Evolutionary conservation across 2,888 invertebrate species (phyloP).

Genomic region (Ecliptopera silaceata): DNA sequence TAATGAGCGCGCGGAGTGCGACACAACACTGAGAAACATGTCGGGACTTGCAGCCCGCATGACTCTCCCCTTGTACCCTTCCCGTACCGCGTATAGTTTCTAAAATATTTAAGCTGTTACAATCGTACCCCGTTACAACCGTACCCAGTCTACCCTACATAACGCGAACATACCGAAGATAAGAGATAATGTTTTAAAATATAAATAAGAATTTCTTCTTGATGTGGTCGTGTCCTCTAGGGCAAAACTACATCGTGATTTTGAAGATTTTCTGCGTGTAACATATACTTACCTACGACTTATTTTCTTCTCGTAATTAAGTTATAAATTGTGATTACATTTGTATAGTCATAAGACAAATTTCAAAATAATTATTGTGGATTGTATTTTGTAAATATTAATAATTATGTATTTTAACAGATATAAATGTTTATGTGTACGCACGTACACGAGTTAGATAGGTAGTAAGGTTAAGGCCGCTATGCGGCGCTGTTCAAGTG

Average conservation of each 20-base stretch:
- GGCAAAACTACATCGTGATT: constrained; percentile 11
- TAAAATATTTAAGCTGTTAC: too few species aligned
- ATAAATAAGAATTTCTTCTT: constrained; percentile 17
- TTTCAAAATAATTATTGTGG: constrained; percentile 29
- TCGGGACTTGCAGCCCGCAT: too few species aligned
- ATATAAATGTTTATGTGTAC: constrained; percentile 28
- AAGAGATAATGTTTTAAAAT: constrained; percentile 12
- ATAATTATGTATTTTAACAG: not conserved
- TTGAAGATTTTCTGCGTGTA: constrained; percentile 22
- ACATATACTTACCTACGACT: constrained; percentile 9
- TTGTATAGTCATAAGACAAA: constrained; percentile 31
- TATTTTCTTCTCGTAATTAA: constrained; percentile 22
- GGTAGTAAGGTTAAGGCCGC: constrained; percentile 12
- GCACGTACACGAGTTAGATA: constrained; percentile 24
- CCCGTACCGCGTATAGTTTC: too few species aligned
- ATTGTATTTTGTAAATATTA: constrained; percentile 34
- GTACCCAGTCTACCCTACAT: too few species aligned
- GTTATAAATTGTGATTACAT: constrained; percentile 28
- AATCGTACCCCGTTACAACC: too few species aligned
- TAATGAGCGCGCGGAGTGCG: too few species aligned
- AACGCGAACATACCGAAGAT: constrained; percentile 17
- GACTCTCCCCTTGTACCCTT: too few species aligned
- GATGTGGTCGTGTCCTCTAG: constrained; percentile 16
- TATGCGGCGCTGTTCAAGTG: constrained; percentile 24
- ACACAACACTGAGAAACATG: too few species aligned